phyloP scores from a whole-genome alignment of 2,797 vertebrate genomes.

The Oceanodroma leucorhoa region DNA sequence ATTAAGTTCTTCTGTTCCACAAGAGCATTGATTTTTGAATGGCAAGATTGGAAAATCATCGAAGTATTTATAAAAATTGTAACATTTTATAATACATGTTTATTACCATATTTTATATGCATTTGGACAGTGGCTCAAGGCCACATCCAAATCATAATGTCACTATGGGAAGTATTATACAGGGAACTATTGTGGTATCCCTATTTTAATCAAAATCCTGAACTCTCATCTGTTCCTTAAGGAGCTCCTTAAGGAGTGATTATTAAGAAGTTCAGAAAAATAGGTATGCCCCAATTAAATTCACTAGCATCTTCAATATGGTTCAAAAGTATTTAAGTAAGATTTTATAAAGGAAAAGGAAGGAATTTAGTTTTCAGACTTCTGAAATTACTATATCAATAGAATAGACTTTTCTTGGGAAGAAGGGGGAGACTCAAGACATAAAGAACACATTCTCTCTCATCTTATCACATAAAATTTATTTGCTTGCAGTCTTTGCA shows the following conservation, averaged over 20 bases:
- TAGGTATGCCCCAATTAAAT: neutral
- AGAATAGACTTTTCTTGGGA: neutral
- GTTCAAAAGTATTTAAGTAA: neutral
- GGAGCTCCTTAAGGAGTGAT: neutral
- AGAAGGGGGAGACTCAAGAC: neutral
- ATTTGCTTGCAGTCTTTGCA: neutral
- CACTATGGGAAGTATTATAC: neutral
- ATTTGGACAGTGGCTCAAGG: neutral
- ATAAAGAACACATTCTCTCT: neutral
- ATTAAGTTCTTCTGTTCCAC: neutral
- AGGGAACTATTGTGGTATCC: neutral
- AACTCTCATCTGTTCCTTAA: neutral
- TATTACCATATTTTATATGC: neutral
- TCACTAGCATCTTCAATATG: neutral
- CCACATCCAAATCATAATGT: neutral
- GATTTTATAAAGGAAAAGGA: neutral
- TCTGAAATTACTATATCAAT: neutral
- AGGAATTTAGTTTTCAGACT: neutral
- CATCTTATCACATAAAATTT: neutral
- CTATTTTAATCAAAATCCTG: neutral
- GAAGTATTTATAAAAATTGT: neutral
- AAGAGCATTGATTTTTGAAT: neutral
- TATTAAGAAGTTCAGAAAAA: neutral
- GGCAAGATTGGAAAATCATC: neutral
- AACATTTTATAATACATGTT: neutral